Percentiles rank a stretch among this genome's conserved stretches.
These are phyloP conservation scores for Erpornis zantholeuca DNA, from an alignment of 2,113 vertebrate genomes.

Conservation along the genomic window DNA sequence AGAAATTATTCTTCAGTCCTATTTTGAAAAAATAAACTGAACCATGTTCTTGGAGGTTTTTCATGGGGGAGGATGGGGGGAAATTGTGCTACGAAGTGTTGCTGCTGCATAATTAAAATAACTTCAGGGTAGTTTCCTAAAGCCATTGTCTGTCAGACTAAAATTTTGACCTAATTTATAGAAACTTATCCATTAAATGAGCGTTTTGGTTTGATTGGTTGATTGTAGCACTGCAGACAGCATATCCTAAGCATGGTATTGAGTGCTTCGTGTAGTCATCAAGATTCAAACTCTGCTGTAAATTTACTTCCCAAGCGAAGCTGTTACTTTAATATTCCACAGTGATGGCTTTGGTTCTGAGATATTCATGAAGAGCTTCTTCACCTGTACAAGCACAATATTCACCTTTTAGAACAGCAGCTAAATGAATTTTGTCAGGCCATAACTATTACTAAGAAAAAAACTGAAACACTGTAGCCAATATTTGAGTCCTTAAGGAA, in stretches of 20 bases:
- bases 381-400: constrained; percentile 78
- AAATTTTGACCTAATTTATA: not conserved
- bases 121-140: not conserved
- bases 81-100: not conserved
- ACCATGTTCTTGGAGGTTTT: not conserved
- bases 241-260: not conserved
- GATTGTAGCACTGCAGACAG: not conserved
- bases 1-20: not conserved
- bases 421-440: not conserved
- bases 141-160: not conserved
- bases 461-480: not conserved
- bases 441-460: not conserved
- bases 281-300: not conserved
- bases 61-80: no score
- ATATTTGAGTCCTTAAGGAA: not conserved
- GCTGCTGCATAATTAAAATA: not conserved
- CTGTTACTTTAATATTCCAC: constrained; percentile 85
- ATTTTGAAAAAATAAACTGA: not conserved
- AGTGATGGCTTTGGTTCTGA: constrained; percentile 94
- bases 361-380: constrained; percentile 93
- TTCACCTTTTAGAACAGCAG: not conserved
- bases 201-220: not conserved
- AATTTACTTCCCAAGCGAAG: not conserved
- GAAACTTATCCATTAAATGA: not conserved
- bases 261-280: not conserved